A percentile compares a stretch with the other conserved stretches of the same genome.
Evolutionary conservation across 2,888 invertebrate genomes (phyloP).

Genomic region (Dasypogon diadema): DNA sequence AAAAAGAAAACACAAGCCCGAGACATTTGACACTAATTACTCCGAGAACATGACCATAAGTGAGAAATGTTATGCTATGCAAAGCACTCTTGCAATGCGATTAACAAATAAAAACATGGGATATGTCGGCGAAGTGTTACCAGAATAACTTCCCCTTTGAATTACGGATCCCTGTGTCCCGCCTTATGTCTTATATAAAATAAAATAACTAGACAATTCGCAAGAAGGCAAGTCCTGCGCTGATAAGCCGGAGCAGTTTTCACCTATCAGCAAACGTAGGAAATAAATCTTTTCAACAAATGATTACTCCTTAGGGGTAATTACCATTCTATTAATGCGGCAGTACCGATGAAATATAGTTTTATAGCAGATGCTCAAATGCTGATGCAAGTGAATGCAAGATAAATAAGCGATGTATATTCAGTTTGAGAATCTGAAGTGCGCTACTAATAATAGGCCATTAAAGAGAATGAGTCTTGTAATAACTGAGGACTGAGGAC

Average conservation of each 20-base stretch:
- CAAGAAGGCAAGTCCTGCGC: background rate
- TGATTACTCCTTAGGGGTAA: background rate
- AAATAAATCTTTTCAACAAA: conserved; percentile 19
- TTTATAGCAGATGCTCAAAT: conserved; percentile 26
- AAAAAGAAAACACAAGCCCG: conserved; percentile 17
- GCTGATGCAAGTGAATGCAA: conserved; percentile 22
- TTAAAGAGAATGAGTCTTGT: conserved; percentile 36
- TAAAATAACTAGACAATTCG: no score
- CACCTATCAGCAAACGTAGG: background rate
- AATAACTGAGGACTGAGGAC: conserved; percentile 24
- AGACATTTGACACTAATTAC: conserved; percentile 40
- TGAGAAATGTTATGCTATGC: conserved; percentile 34
- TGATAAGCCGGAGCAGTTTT: background rate
- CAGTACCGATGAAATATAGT: conserved; percentile 34
- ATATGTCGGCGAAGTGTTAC: background rate
- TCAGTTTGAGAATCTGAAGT: conserved; percentile 26
- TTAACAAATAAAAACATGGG: conserved; percentile 33
- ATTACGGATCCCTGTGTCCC: background rate
- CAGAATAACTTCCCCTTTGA: background rate
- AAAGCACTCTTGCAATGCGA: conserved; percentile 33
- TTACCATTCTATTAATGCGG: conserved; percentile 34
- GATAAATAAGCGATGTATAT: conserved; percentile 39
- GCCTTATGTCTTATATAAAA: no score
- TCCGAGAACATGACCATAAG: conserved; percentile 27
- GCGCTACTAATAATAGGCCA: conserved; percentile 40